These are phyloP conservation scores for Acanthococcus lagerstroemiae DNA, from an alignment of 2,888 invertebrate species.

Conservation along the genomic window DNA sequence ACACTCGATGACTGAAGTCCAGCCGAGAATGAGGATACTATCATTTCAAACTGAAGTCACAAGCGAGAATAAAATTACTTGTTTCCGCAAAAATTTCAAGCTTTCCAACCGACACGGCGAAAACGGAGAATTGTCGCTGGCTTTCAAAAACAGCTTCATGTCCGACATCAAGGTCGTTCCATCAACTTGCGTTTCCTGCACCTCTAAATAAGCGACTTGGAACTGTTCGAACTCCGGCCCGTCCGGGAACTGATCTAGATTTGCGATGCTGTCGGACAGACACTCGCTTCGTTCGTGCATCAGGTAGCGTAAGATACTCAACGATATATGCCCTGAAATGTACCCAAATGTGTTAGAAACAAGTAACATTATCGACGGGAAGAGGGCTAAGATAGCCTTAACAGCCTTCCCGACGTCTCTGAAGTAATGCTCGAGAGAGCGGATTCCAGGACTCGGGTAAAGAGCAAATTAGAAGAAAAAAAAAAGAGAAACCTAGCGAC, in stretches of 20 bases:
- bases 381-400: too few species aligned
- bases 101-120: conserved; percentile 38
- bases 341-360: too few species aligned
- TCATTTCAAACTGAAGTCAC: not conserved
- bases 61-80: conserved; percentile 39
- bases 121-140: conserved; percentile 36
- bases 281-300: not conserved
- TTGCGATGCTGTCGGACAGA: conserved; percentile 41
- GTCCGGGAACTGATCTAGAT: conserved; percentile 48
- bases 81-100: conserved; percentile 39
- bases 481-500: too few species aligned
- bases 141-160: conserved; percentile 46
- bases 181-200: conserved; percentile 40
- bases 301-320: not conserved
- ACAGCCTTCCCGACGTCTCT: too few species aligned
- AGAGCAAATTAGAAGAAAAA: too few species aligned
- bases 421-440: too few species aligned
- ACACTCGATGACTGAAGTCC: too few species aligned
- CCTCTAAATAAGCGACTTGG: conserved; percentile 39
- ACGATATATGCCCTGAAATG: not conserved
- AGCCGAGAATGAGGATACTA: not conserved
- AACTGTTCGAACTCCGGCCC: conserved; percentile 41
- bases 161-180: conserved; percentile 42
- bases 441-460: too few species aligned
- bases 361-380: too few species aligned